These are phyloP conservation scores for Ciconia stormi DNA, from an alignment of 2,113 vertebrate species.

Conservation along the genomic window DNA sequence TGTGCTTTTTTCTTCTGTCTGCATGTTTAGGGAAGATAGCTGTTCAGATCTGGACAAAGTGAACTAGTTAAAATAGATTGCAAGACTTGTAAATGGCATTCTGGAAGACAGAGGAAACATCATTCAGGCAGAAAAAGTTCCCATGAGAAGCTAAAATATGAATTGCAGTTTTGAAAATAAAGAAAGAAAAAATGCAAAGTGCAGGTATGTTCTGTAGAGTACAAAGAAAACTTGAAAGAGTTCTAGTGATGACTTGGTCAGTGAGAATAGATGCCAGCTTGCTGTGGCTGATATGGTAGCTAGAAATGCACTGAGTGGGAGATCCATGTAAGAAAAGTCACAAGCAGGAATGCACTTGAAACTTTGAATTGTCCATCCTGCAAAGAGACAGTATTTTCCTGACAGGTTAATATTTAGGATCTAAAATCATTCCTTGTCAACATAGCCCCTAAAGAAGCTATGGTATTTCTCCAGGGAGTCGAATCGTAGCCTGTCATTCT, in stretches of 20 bases:
- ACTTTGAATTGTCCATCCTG: not conserved
- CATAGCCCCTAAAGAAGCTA: not conserved
- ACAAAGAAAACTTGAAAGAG: not conserved
- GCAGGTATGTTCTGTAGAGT: not conserved
- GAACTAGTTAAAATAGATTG: not conserved
- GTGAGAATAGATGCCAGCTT: not conserved
- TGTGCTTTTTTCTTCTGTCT: not conserved
- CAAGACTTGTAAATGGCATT: not conserved
- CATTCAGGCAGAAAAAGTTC: not conserved
- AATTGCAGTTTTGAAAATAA: not conserved
- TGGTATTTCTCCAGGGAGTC: not conserved
- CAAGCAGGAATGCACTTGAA: not conserved
- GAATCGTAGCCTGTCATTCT: not conserved
- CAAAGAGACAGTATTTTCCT: not conserved
- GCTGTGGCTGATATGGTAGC: not conserved
- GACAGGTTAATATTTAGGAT: not conserved
- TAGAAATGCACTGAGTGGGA: not conserved
- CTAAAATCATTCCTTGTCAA: not conserved
- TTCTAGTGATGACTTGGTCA: not conserved
- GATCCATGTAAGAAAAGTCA: not conserved
- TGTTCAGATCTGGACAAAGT: not conserved
- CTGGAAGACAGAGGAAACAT: not conserved
- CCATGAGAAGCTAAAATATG: not conserved
- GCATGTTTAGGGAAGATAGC: not conserved
- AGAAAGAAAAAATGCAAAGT: not conserved